Base-by-base conservation (phyloP, 2,797 vertebrate species). In the Vespertilio murinus region DNA sequence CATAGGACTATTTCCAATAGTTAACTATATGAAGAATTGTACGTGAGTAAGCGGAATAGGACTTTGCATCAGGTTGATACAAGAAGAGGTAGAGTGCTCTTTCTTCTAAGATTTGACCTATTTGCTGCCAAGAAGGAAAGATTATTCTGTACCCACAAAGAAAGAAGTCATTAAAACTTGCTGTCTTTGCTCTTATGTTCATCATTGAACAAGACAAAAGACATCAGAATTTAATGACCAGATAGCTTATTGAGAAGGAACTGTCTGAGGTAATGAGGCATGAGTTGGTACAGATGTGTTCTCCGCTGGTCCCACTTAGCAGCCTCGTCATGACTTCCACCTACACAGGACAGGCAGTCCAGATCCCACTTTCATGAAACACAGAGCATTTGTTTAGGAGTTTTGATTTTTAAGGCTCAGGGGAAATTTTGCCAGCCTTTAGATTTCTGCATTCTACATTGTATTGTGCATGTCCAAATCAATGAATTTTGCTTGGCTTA, bases 251-350 rank as follows among this genome's bases (percentile, higher is more conserved):
- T 65, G 91, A 94, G 56, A 77, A 30, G 25, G 35, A 93, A 61
- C 92, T 59, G n/a, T 77, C 28, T 40, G 95, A 79, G 87, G 93
- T 86, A 97, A 96, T 96, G 96, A 92, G 83, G 94, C 94, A 2
- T 96, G 93, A 91, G 87, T 45, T 20, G 75, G 83, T 35, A 5
- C 97, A 97, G 95, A 96, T 92, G 95, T 96, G 82, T 33, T 35
- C 81, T 92, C 52, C 70, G 93, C 96, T 93, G 93, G 91, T 92
- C 73, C 86, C 91, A 40, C 91, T 93, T 77, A 93, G 90, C 96
- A 84, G 92, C 49, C 71, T 89, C 69, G 20, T 91, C 74, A 25
- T 35, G 81, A 56, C 75, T 88, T 86, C 93, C 94, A 96, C 96
- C 97, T 96, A 92, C 67, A 67, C 25, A 5, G 90, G 81, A 28